A percentile compares a stretch with the other conserved stretches of the same genome.
phyloP scores from a whole-genome alignment of 2,888 invertebrate genomes.

The Philhelius pedissequus region DNA sequence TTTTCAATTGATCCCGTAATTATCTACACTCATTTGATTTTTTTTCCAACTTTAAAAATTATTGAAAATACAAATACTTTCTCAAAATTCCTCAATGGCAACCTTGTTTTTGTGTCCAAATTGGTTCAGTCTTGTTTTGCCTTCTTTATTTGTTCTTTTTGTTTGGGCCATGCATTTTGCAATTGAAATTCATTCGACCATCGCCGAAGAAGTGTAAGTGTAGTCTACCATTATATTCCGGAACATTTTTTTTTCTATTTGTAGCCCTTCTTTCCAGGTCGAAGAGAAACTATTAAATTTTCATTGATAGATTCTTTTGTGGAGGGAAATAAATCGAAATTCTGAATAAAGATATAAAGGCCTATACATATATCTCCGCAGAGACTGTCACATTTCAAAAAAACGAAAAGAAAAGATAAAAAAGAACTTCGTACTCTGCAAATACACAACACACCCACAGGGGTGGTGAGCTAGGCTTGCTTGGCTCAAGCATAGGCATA shows the following conservation, averaged over 20 bases:
- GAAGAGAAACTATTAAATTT: conserved; percentile 50
- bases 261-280: conserved; percentile 24
- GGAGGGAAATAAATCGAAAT: conserved; percentile 56
- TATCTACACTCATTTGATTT: no score
- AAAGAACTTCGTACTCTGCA: neutral
- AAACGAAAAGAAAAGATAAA: neutral
- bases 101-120: neutral
- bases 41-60: no score
- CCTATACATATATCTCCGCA: neutral
- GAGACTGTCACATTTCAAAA: conserved; percentile 20
- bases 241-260: neutral
- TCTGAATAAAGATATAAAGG: conserved; percentile 49
- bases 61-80: no score
- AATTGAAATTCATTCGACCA: conserved; percentile 62
- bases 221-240: neutral
- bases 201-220: conserved; percentile 54
- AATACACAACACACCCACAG: conserved; percentile 22
- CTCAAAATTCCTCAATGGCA: neutral
- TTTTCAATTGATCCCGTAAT: no score
- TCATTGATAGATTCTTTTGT: conserved; percentile 60
- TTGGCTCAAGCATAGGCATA: conserved; percentile 17
- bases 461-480: neutral
- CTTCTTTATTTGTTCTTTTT: neutral
- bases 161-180: conserved; percentile 56
- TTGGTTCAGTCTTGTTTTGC: conserved; percentile 10